phyloP scores from a whole-genome alignment of 2,888 invertebrate genomes.

The Colostygia pectinataria region DNA sequence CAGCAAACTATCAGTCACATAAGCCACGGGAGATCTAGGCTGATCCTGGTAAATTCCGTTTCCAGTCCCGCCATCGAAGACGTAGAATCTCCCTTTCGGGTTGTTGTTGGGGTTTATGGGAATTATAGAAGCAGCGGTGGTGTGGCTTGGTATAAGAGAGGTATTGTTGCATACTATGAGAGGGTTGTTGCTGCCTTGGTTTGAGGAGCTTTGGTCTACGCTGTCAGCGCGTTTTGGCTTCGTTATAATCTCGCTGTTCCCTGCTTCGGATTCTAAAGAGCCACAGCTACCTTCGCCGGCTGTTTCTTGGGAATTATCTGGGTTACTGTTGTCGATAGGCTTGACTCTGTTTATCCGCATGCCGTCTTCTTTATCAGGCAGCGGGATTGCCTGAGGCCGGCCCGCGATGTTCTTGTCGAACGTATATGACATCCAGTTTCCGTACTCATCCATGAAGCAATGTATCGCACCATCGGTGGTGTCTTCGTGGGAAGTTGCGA shows the following conservation, averaged over 20 bases:
- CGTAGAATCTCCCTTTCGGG: constrained; percentile 72
- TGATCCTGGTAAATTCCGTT: constrained; percentile 61
- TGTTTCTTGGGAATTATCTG: constrained; percentile 68
- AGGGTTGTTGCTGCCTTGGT: constrained; percentile 79
- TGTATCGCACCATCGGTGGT: constrained; percentile 93
- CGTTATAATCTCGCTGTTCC: constrained; percentile 62
- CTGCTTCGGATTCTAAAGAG: constrained; percentile 74
- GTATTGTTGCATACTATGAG: constrained; percentile 74
- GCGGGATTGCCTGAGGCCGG: constrained; percentile 64
- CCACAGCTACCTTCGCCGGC: constrained; percentile 76
- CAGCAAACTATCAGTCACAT: constrained; percentile 74
- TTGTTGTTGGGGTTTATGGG: constrained; percentile 71
- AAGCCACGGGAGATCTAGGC: constrained; percentile 73
- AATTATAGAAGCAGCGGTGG: constrained; percentile 71
- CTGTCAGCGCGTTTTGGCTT: constrained; percentile 70
- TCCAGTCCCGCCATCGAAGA: constrained; percentile 73
- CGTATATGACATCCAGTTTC: constrained; percentile 92
- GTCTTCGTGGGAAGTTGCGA: constrained; percentile 91
- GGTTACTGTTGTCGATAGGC: constrained; percentile 53
- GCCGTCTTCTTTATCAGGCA: constrained; percentile 63
- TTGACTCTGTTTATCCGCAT: constrained; percentile 54
- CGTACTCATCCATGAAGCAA: constrained; percentile 92
- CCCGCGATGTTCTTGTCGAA: constrained; percentile 90
- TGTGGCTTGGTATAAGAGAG: constrained; percentile 72
- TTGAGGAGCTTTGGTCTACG: constrained; percentile 76